Evolutionary conservation across 2,888 invertebrate species (phyloP), one percentile per base, ranked within the genome.

Genomic region (Euzophera pinguis): DNA sequence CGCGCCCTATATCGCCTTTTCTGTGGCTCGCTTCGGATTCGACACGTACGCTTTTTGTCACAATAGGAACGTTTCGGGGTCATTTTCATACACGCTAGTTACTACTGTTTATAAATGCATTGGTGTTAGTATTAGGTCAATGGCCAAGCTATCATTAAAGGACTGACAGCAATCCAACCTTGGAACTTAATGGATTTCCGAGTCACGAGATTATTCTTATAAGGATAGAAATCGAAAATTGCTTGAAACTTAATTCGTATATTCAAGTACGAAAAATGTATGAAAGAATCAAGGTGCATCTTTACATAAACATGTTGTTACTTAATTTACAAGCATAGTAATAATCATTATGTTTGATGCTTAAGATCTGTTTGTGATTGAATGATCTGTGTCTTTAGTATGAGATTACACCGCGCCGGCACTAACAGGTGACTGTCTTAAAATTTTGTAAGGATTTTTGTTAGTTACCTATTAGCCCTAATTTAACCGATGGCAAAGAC

Each of bases 1-100:
- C 48, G 59, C 63, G 89, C 70, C 83, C 89, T 63, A 81, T 81
- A 84, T 89, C 78, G 73, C 88, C 89, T 82, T 87, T 88, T 77
- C 72, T 83, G 81, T 66, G 67, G 71, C 71, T 71, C 69, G 79
- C 79, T 81, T 80, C 81, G 73, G 80, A 89, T 89, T 89, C 84
- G 89, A 81, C 83, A 87, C 88, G 85, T 83, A 82, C 77, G 76
- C 75, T 73, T 78, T 79, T 73, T 73, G 73, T 60, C 66, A 85
- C 87, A 88, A 85, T 84, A 75, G 84, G 76, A 78, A 76, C 65
- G 80, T 74, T 78, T 77, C 75, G 78, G 72, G 82, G 83, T 79
- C 81, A 83, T 78, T 79, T 79, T 78, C 78, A 77, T 78, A 75
- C 69, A 60, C 67, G 67, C 69, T 74, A 70, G 77, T 72, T 70